A percentile compares a stretch with the other conserved stretches of the same genome.
Conservation (phyloP, 2,888 invertebrate species). For the Adelphocoris suturalis region DNA sequence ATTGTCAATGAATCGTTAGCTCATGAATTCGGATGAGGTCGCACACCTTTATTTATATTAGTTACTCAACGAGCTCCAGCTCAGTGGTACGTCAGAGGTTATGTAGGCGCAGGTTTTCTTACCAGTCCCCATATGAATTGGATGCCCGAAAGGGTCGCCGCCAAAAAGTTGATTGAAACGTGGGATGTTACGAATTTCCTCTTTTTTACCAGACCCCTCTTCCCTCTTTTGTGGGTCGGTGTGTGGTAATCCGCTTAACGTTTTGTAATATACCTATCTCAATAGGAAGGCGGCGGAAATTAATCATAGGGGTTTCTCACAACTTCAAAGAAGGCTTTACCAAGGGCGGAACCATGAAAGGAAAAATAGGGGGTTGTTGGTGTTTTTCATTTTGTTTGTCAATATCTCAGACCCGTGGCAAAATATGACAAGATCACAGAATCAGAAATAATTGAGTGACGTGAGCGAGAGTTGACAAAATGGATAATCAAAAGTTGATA, state of each 20-base stretch:
- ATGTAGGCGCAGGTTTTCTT: background rate
- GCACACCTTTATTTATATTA: too few relatives aligned
- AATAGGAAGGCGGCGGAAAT: background rate
- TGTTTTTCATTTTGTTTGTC: constrained; percentile 31
- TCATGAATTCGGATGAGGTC: too few relatives aligned
- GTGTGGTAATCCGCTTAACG: constrained; percentile 24
- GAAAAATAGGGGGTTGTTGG: background rate
- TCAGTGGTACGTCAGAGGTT: too few relatives aligned
- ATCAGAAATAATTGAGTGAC: too few relatives aligned
- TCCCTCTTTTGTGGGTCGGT: constrained; percentile 17
- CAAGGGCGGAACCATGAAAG: background rate
- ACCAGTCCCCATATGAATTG: background rate
- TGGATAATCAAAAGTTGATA: too few relatives aligned
- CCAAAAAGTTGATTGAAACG: constrained; percentile 11
- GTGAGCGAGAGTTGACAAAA: too few relatives aligned
- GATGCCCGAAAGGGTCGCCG: background rate
- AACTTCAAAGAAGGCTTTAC: background rate
- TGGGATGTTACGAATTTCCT: background rate
- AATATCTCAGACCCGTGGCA: background rate
- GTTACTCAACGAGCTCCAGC: too few relatives aligned
- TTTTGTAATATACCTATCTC: constrained; percentile 12
- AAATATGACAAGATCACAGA: too few relatives aligned
- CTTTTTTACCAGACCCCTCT: background rate
- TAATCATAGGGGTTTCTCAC: constrained; percentile 36
- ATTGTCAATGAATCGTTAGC: too few relatives aligned